phyloP scores from a whole-genome alignment of 2,113 vertebrate species.

The Elachura formosa region DNA sequence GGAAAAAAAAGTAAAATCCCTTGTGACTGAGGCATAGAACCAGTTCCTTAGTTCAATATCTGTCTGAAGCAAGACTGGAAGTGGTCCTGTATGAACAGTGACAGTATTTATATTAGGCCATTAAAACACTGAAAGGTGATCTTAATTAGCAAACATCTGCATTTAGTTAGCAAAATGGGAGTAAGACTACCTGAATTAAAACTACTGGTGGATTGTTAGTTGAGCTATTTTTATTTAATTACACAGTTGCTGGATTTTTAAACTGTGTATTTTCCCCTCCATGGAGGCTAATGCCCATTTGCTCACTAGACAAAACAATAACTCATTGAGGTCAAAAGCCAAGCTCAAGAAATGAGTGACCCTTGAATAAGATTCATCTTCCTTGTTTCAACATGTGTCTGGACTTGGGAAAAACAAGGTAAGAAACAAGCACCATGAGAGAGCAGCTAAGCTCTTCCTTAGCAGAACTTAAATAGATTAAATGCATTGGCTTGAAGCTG shows the following conservation, averaged over 20 bases:
- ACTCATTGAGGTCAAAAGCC: not conserved
- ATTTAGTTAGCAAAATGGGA: not conserved
- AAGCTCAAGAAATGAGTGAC: not conserved
- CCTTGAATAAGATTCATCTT: not conserved
- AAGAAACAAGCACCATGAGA: not conserved
- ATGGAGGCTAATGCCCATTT: not conserved
- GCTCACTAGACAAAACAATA: not conserved
- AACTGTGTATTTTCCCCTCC: not conserved
- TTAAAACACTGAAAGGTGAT: not conserved
- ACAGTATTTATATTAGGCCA: not conserved
- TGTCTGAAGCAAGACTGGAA: not conserved
- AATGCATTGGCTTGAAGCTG: not conserved
- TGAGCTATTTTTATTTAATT: not conserved
- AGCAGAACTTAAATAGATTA: not conserved
- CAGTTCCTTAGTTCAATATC: not conserved
- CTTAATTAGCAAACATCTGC: not conserved
- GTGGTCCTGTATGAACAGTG: not conserved
- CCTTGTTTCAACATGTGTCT: not conserved
- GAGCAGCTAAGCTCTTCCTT: not conserved
- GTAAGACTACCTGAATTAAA: not conserved
- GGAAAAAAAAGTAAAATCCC: not conserved
- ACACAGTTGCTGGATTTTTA: not conserved
- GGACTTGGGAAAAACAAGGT: not conserved
- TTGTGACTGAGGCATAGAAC: not conserved
- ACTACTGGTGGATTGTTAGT: not conserved